A percentile compares a stretch with the other conserved stretches of the same genome.
These are phyloP conservation scores for Trematocara marginatum DNA, from an alignment of 2,113 vertebrate species.

Conservation along the genomic window DNA sequence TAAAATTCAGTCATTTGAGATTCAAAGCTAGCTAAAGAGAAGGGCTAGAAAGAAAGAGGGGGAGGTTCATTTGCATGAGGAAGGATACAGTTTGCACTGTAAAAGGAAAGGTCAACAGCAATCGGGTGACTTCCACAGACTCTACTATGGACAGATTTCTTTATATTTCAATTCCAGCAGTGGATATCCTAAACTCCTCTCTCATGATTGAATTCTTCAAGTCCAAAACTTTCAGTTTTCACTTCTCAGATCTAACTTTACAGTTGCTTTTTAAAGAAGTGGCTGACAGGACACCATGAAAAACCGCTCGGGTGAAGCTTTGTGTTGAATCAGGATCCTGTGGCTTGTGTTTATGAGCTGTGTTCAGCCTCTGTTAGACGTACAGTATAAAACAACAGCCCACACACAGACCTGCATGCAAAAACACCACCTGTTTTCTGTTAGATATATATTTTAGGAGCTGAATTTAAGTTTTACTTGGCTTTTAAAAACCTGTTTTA, in stretches of 20 bases:
- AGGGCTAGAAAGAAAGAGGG: background rate
- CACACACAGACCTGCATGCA: background rate
- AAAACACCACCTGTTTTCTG: background rate
- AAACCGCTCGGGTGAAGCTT: background rate
- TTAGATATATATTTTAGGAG: background rate
- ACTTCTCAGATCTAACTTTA: background rate
- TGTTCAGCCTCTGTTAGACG: background rate
- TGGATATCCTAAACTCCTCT: background rate
- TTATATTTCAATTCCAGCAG: background rate
- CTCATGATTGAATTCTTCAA: background rate
- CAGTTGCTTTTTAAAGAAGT: background rate
- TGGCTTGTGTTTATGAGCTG: background rate
- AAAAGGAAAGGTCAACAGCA: background rate
- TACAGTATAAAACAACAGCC: background rate
- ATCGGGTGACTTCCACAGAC: background rate
- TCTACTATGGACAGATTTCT: background rate
- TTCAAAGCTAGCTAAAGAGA: constrained; percentile 27
- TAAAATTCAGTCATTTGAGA: constrained; percentile 45
- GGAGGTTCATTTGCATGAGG: background rate
- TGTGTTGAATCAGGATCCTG: background rate
- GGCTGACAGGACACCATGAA: background rate
- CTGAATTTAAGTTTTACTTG: background rate
- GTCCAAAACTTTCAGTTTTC: background rate
- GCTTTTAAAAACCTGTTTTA: background rate
- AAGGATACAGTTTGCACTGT: background rate